Conservation (phyloP, 2,797 vertebrate species). For the Eremophila alpestris region DNA sequence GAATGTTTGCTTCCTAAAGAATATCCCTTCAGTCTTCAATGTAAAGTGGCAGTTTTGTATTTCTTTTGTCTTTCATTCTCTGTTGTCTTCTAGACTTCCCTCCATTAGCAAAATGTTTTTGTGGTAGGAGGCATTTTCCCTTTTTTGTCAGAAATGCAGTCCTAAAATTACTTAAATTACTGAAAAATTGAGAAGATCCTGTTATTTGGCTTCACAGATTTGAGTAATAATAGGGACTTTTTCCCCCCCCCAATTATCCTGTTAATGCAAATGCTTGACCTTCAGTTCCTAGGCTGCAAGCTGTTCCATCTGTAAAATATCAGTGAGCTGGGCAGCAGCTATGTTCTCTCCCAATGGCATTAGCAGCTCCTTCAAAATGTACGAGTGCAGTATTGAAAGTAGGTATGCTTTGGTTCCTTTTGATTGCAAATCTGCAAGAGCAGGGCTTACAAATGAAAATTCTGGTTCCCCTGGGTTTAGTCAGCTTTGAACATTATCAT, state of each 20-base stretch:
- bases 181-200: neutral
- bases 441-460: neutral
- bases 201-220: neutral
- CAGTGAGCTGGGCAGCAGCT: neutral
- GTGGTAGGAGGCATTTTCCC: neutral
- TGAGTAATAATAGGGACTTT: neutral
- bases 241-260: neutral
- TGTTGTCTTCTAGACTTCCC: neutral
- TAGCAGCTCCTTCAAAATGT: neutral
- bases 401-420: neutral
- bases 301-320: neutral
- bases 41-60: neutral
- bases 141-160: neutral
- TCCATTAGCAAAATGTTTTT: neutral
- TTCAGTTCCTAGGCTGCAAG: neutral
- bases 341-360: neutral
- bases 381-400: neutral
- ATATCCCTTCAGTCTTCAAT: neutral
- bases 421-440: neutral
- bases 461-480: constrained; percentile 4
- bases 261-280: neutral
- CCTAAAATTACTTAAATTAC: neutral
- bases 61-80: neutral
- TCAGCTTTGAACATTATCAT: neutral
- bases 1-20: neutral